Base-by-base conservation (phyloP, 37 sponge, comb jelly and placozoan genomes). In the Ephydatia muelleri region DNA sequence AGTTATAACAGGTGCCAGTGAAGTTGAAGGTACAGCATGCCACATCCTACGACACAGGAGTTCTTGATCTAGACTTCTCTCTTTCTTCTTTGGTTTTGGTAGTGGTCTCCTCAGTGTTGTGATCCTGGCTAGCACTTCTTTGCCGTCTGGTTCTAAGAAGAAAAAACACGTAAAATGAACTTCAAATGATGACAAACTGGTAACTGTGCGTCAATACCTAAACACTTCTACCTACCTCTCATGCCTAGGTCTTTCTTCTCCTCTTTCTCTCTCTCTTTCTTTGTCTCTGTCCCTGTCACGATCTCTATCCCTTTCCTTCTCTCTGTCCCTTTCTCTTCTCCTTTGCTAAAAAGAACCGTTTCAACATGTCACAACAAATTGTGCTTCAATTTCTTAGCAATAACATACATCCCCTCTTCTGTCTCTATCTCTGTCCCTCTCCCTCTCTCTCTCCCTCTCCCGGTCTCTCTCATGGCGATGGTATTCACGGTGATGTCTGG, bases 371-470 rank as follows among this genome's bases (percentile, higher is more conserved):
- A 27, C 70, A 69, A 69, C 9, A 69, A 26, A 69, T 69, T 69
- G 29, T 13, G 1, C 16, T 57, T 19, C 6, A 14, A 5, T 57
- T 19, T 21, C 16, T 19, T 43, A 40, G 48, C 25, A 16, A 48
- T 0, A 77, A 77, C 23, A 38, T 47, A 38, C 30, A 32, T 39
- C 68, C 32, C 68, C 69, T 33, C 31, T 29, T 66, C 68, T 37
- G 22, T 73, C 76, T 12, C 90, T 72, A 5, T 86, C 91, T 43
- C 87, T 86, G 23, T 91, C 86, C 75, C 94, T 86, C 34, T 91
- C 86, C 75, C 94, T 81, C 23, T 94, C 91, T 75, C 86, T 83
- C 40, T 89, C 89, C 69, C 84, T 83, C 1, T 89, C 90, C 9
- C 94, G 77, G 33, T 93, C 94, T 79, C 89, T 87, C 22, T 87